Percentiles rank a stretch among this genome's conserved stretches.
Evolutionary conservation across 1,140 invertebrate genomes (phyloP).

Genomic region (Drosophila lini): DNA sequence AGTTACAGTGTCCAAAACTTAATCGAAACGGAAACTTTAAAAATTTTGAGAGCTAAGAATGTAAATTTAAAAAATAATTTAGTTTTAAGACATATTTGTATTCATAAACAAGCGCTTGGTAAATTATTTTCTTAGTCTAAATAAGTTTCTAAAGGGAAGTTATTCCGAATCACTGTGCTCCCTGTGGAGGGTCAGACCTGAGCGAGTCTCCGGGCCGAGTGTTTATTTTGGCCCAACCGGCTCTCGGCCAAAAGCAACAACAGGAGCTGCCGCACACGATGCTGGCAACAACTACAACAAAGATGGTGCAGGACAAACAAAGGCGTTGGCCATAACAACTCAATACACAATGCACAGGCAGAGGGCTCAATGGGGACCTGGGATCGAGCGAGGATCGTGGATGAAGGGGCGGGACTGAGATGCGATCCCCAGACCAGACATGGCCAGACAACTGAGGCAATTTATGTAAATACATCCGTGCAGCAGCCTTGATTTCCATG

Average conservation of each 20-base stretch:
- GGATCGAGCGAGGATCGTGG: constrained; percentile 1
- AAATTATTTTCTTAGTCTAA: neutral
- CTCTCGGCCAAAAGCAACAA: constrained; percentile 51
- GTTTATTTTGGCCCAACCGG: constrained; percentile 79
- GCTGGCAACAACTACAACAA: constrained; percentile 48
- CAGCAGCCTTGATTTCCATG: constrained; percentile 70
- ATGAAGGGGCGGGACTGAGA: constrained; percentile 15
- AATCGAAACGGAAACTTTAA: too few species aligned
- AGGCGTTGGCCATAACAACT: constrained; percentile 81
- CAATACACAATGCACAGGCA: constrained; percentile 63
- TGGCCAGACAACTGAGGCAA: constrained; percentile 31
- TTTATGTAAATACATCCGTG: constrained; percentile 65
- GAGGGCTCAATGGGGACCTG: constrained; percentile 2
- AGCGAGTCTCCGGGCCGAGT: constrained; percentile 44
- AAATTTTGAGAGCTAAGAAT: too few species aligned
- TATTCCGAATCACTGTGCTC: constrained; percentile 34
- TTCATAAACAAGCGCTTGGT: too few species aligned
- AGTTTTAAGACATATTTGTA: too few species aligned
- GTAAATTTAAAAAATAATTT: too few species aligned
- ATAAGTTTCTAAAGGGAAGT: too few species aligned
- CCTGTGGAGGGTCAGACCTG: constrained; percentile 48
- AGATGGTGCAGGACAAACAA: constrained; percentile 68
- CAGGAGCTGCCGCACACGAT: constrained; percentile 71
- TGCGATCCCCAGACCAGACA: constrained; percentile 30
- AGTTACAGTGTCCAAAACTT: constrained; percentile 7